phyloP scores from a whole-genome alignment of 2,888 invertebrate species.

The Catocala fraxini region DNA sequence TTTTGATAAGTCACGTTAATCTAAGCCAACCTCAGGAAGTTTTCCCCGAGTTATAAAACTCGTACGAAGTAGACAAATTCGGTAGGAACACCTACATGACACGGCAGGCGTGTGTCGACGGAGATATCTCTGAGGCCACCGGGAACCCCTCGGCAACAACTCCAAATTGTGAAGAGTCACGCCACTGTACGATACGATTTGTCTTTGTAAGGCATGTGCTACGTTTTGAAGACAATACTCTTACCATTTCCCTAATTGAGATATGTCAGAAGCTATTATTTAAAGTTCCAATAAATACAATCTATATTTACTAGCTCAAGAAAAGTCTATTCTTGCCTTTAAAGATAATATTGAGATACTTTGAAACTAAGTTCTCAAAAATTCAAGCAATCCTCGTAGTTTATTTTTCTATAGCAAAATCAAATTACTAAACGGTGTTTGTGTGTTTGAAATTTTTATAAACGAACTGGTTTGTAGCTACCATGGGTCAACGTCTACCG shows the following conservation, averaged over 20 bases:
- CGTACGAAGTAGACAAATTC: slow-evolving; percentile 36
- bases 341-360: neutral
- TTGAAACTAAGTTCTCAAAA: too few relatives aligned
- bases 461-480: too few relatives aligned
- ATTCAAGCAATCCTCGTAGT: too few relatives aligned
- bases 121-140: slow-evolving; percentile 78
- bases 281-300: too few relatives aligned
- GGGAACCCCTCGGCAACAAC: slow-evolving; percentile 53
- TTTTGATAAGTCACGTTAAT: slow-evolving; percentile 11
- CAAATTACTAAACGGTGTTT: too few relatives aligned
- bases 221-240: slow-evolving; percentile 22
- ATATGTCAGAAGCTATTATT: neutral
- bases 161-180: slow-evolving; percentile 67
- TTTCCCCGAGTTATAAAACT: slow-evolving; percentile 30
- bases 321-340: neutral
- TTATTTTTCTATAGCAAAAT: too few relatives aligned
- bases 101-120: slow-evolving; percentile 56
- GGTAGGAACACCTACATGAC: slow-evolving; percentile 52
- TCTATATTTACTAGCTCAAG: too few relatives aligned
- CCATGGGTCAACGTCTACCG: too few relatives aligned
- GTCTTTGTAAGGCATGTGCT: slow-evolving; percentile 29
- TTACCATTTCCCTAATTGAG: slow-evolving; percentile 10
- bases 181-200: slow-evolving; percentile 51
- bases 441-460: too few relatives aligned
- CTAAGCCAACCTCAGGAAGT: slow-evolving; percentile 21